A percentile compares a stretch with the other conserved stretches of the same genome.
Conservation (phyloP, 2,888 invertebrate species). For the Idaea aversata region DNA sequence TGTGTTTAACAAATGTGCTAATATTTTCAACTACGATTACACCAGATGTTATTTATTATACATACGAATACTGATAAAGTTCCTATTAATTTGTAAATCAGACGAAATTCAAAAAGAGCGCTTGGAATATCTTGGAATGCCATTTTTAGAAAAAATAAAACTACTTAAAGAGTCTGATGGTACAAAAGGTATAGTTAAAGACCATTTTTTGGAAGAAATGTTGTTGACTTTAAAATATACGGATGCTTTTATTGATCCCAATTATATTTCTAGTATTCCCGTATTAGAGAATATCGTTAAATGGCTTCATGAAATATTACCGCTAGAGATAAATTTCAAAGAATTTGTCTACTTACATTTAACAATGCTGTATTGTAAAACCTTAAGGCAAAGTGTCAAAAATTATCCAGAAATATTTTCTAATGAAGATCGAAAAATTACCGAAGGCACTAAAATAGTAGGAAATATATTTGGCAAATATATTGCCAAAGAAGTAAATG, state of each 20-base stretch:
- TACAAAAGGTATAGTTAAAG: background rate
- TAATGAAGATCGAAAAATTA: conserved; percentile 27
- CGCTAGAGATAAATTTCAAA: conserved; percentile 43
- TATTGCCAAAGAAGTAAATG: conserved; percentile 41
- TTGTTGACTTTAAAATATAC: conserved; percentile 41
- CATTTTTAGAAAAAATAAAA: conserved; percentile 41
- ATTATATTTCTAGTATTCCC: conserved; percentile 42
- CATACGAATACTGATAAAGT: conserved; percentile 45
- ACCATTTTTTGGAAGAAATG: conserved; percentile 31
- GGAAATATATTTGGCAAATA: conserved; percentile 47
- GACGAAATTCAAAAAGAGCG: conserved; percentile 35
- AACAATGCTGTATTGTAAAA: conserved; percentile 51
- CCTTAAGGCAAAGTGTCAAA: conserved; percentile 42
- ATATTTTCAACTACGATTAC: conserved; percentile 8
- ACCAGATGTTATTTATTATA: conserved; percentile 20
- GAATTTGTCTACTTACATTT: conserved; percentile 44
- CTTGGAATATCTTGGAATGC: conserved; percentile 35
- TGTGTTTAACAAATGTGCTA: conserved; percentile 16
- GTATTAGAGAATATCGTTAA: conserved; percentile 41
- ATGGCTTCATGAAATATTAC: conserved; percentile 41
- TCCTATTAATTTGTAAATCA: conserved; percentile 41
- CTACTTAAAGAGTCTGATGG: conserved; percentile 6
- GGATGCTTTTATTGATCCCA: conserved; percentile 39
- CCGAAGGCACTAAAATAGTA: conserved; percentile 41
- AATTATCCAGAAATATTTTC: conserved; percentile 41